phyloP scores from a whole-genome alignment of 2,888 invertebrate species.

The Acleris holmiana region DNA sequence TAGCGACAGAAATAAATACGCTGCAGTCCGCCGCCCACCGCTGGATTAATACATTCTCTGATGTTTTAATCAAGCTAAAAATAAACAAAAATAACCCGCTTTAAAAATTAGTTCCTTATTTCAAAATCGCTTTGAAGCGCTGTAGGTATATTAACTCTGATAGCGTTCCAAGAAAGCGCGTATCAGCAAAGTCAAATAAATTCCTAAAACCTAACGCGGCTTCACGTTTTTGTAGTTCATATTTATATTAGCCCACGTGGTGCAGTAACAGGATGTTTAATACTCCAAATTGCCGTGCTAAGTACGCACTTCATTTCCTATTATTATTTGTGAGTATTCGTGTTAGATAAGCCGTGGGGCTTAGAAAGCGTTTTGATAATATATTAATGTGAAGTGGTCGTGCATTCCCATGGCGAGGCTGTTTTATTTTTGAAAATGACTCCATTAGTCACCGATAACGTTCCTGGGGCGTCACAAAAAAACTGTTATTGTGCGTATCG shows the following conservation, averaged over 20 bases:
- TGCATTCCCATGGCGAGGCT: slow-evolving; percentile 67
- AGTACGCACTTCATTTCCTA: slow-evolving; percentile 76
- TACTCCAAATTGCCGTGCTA: slow-evolving; percentile 68
- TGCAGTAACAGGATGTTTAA: slow-evolving; percentile 77
- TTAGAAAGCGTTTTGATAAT: slow-evolving; percentile 73
- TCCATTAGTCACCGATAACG: slow-evolving; percentile 80
- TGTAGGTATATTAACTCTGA: slow-evolving; percentile 20
- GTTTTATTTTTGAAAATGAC: slow-evolving; percentile 82
- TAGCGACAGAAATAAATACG: slow-evolving; percentile 64
- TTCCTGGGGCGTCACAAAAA: slow-evolving; percentile 65
- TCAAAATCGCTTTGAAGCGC: slow-evolving; percentile 25
- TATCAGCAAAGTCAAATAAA: slow-evolving; percentile 50
- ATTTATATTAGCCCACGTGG: slow-evolving; percentile 77
- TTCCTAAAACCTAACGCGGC: slow-evolving; percentile 54
- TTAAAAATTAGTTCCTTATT: slow-evolving; percentile 26
- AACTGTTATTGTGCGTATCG: slow-evolving; percentile 65
- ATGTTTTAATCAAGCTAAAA: slow-evolving; percentile 68
- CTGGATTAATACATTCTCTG: slow-evolving; percentile 66
- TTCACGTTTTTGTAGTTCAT: slow-evolving; percentile 67
- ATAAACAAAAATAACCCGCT: slow-evolving; percentile 26
- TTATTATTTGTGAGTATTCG: slow-evolving; percentile 73
- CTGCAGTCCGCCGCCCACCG: slow-evolving; percentile 63
- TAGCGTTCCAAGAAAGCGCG: slow-evolving; percentile 40
- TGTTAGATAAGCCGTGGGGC: slow-evolving; percentile 68
- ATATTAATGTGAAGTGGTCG: slow-evolving; percentile 74